phyloP scores from a whole-genome alignment of 37 sponge, comb jelly and placozoan genomes.

The Corticium candelabrum region DNA sequence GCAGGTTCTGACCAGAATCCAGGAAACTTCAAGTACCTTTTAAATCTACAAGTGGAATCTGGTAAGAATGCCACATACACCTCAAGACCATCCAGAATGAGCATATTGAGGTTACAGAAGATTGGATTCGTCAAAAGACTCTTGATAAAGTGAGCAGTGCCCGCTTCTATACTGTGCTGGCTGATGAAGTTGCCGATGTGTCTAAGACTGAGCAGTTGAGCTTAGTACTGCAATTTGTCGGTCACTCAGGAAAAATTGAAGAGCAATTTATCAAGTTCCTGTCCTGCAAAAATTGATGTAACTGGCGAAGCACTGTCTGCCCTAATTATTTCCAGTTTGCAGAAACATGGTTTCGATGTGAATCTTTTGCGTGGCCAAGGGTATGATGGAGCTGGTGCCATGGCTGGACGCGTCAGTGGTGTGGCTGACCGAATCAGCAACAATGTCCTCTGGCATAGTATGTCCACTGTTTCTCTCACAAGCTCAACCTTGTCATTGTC shows the following conservation, averaged over 20 bases:
- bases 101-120: slow-evolving; percentile 15
- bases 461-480: slow-evolving; percentile 40
- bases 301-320: not conserved
- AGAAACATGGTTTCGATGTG: no score
- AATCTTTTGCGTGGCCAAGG: slow-evolving; percentile 16
- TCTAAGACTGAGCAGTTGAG: slow-evolving; percentile 20
- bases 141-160: not conserved
- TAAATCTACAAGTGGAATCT: slow-evolving; percentile 2
- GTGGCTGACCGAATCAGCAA: slow-evolving; percentile 13
- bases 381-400: slow-evolving; percentile 40
- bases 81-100: slow-evolving; percentile 27
- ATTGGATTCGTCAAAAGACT: slow-evolving; percentile 14
- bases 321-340: no score
- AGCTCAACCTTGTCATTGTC: slow-evolving; percentile 33
- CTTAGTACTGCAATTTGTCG: slow-evolving; percentile 19
- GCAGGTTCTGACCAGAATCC: not conserved
- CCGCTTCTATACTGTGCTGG: slow-evolving; percentile 11
- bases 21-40: slow-evolving; percentile 1
- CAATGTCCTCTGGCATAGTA: slow-evolving; percentile 30
- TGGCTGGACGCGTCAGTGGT: slow-evolving; percentile 26
- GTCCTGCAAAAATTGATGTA: not conserved
- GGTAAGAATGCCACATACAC: slow-evolving; percentile 24
- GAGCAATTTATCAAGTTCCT: slow-evolving; percentile 15
- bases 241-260: not conserved
- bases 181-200: slow-evolving; percentile 20